Evolutionary conservation across 92 coral and sea anemone genomes (phyloP), one percentile per base, ranked within the genome.

Genomic region (Nematostella vectensis): DNA sequence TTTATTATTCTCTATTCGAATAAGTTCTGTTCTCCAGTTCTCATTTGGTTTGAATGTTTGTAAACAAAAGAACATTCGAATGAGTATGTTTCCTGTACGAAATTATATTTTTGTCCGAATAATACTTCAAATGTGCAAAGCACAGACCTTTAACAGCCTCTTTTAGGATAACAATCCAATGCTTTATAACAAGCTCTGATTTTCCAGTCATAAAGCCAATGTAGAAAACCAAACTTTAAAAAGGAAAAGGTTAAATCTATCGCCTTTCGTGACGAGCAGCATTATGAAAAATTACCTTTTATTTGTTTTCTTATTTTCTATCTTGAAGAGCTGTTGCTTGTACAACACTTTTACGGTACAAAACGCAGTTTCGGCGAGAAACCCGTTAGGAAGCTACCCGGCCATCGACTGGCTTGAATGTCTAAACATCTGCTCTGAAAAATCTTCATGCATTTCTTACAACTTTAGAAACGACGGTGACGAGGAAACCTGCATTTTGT

Each of bases 371-470:
- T 39, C 54, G 2, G 71, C 54, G 24, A 61, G 71, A 4, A 31
- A 54, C 36, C 1, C 71, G 9, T 38, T 51, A 31, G 20, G 22
- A 27, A 65, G 50, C 6, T 17, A 48, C 13, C 40, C 17, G 1
- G 62, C 28, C 16, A 27, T 4, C 6, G 71, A 65, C 27, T 65
- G 71, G 71, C 42, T 31, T 11, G 36, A 65, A 11, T 65, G 71
- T 43, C 38, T 65, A 17, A 25, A 29, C 18, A 52, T 37, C 13
- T 65, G 71, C 19, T 30, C 38, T 1, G 15, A 27, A 1, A 24
- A 6, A 16, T 38, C 27, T 15, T 31, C 12, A 1, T 65, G 71
- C 25, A 26, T 39, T 15, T 65, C 71, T 22, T 65, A 65, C 44
- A 65, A 65, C 43, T 54, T 53, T 31, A 6, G 15, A 6, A 6